These are phyloP conservation scores for Cecropterus lyciades DNA, from an alignment of 1,140 invertebrate species.

Conservation along the genomic window DNA sequence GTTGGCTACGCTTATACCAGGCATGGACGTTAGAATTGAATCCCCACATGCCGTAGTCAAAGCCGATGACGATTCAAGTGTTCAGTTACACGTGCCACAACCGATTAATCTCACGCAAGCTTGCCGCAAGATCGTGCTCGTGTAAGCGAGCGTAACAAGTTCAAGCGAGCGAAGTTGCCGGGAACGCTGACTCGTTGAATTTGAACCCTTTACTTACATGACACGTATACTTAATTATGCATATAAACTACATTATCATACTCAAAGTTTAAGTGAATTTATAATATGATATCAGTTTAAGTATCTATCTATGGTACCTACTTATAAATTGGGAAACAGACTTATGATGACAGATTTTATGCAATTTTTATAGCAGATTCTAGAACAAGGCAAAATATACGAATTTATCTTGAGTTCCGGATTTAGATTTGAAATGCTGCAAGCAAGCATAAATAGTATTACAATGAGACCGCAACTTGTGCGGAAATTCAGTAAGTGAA, in stretches of 20 bases:
- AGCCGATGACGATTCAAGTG: not conserved
- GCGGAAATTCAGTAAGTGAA: slow-evolving; percentile 6
- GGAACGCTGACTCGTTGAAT: not conserved
- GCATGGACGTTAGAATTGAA: not conserved
- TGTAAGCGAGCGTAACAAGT: slow-evolving; percentile 39
- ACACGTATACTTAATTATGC: too few relatives aligned
- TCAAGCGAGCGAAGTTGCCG: slow-evolving; percentile 13
- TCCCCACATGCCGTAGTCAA: not conserved
- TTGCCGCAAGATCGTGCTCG: slow-evolving; percentile 40
- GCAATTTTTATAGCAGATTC: not conserved
- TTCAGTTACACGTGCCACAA: slow-evolving; percentile 40
- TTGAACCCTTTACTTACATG: not conserved
- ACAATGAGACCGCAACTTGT: slow-evolving; percentile 2
- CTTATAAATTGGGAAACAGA: too few relatives aligned
- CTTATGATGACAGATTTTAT: too few relatives aligned
- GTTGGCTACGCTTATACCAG: not conserved
- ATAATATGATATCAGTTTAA: too few relatives aligned
- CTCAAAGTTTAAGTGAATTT: too few relatives aligned
- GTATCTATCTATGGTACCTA: too few relatives aligned
- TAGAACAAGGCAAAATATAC: not conserved
- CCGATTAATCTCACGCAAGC: slow-evolving; percentile 48
- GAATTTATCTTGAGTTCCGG: not conserved
- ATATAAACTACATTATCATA: not conserved
- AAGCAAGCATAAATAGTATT: not conserved
- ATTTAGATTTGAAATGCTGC: not conserved